phyloP scores from a whole-genome alignment of 2,888 invertebrate species.

The Thera obeliscata region DNA sequence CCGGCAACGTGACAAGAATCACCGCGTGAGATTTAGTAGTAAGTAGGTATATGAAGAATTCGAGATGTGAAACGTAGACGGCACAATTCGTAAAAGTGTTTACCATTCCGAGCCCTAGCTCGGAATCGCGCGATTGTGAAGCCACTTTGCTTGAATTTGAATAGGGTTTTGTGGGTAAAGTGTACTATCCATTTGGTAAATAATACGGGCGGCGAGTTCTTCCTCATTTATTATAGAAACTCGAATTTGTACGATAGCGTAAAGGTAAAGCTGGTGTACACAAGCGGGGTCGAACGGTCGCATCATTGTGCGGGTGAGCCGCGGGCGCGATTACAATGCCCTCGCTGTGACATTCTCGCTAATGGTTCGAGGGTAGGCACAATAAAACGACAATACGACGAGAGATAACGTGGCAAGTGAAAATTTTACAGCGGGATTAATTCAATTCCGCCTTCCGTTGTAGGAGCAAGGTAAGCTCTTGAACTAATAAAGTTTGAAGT shows the following conservation, averaged over 20 bases:
- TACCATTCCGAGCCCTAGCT: constrained; percentile 63
- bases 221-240: constrained; percentile 77
- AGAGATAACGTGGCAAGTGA: constrained; percentile 83
- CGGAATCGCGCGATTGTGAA: constrained; percentile 48
- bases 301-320: constrained; percentile 79
- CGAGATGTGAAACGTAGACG: constrained; percentile 64
- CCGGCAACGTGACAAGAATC: constrained; percentile 80
- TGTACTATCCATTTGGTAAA: constrained; percentile 58
- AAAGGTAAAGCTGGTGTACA: constrained; percentile 74
- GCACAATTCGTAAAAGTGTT: constrained; percentile 66
- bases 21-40: constrained; percentile 71
- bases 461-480: constrained; percentile 39
- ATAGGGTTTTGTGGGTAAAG: constrained; percentile 51
- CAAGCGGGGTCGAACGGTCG: constrained; percentile 74
- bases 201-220: constrained; percentile 53
- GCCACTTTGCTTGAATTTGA: constrained; percentile 52
- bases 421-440: constrained; percentile 82
- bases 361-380: constrained; percentile 83
- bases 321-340: constrained; percentile 80
- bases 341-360: constrained; percentile 83
- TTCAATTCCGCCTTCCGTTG: constrained; percentile 65
- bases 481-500: constrained; percentile 33
- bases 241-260: constrained; percentile 79
- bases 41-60: constrained; percentile 62
- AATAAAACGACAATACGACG: constrained; percentile 83